Percentiles rank a stretch among this genome's conserved stretches.
phyloP scores from a whole-genome alignment of 2,888 invertebrate species.

The Camponotus fellah region DNA sequence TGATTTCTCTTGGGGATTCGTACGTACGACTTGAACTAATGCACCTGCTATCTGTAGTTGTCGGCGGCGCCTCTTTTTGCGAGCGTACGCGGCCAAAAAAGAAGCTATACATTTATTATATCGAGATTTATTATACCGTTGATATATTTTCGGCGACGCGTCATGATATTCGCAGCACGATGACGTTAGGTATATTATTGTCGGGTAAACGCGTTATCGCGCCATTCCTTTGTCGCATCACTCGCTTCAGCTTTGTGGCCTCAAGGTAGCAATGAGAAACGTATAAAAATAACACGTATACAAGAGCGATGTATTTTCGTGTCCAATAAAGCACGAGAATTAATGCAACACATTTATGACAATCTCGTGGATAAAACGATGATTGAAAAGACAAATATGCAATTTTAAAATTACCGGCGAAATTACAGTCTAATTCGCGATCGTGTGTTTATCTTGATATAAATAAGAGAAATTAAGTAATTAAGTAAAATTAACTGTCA shows the following conservation, averaged over 20 bases:
- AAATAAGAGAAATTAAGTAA: conserved; percentile 31
- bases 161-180: not conserved
- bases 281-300: not conserved
- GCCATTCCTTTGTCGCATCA: not conserved
- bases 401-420: conserved; percentile 17
- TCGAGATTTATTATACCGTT: not conserved
- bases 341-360: not conserved
- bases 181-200: conserved; percentile 4
- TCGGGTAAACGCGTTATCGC: not conserved
- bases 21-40: conserved; percentile 81
- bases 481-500: conserved; percentile 30
- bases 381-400: conserved; percentile 2
- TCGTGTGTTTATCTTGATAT: conserved; percentile 1
- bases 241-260: not conserved
- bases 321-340: not conserved
- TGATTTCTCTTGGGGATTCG: conserved; percentile 84
- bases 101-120: conserved; percentile 55
- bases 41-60: conserved; percentile 81
- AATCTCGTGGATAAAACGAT: conserved; percentile 2
- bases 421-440: conserved; percentile 17
- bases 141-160: not conserved
- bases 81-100: conserved; percentile 39
- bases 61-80: conserved; percentile 55
- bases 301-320: not conserved
- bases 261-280: not conserved